These are phyloP conservation scores for Tragelaphus buxtoni DNA, from an alignment of 2,113 vertebrate species.

Conservation along the genomic window DNA sequence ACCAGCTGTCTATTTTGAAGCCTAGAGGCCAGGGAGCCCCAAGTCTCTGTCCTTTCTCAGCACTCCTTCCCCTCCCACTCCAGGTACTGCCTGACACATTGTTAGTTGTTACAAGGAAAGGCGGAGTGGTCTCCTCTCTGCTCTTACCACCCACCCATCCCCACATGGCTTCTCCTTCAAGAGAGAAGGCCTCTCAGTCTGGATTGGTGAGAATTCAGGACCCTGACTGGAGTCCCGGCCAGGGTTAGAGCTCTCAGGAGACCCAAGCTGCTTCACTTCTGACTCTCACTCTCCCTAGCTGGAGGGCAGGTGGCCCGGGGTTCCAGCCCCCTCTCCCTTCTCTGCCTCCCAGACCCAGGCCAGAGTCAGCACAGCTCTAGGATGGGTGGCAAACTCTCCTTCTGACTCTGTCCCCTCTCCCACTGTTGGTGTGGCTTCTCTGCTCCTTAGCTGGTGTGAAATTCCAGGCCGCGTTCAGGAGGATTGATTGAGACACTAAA, in stretches of 20 bases:
- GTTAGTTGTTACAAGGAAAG: not conserved
- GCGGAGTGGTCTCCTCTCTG: not conserved
- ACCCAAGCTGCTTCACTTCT: not conserved
- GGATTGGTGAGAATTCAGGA: not conserved
- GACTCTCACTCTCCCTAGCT: not conserved
- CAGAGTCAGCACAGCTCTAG: not conserved
- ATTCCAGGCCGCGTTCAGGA: not conserved
- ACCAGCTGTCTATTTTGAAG: not conserved
- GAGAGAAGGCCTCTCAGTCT: not conserved
- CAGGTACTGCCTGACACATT: not conserved
- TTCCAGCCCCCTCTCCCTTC: not conserved
- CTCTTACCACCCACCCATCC: not conserved
- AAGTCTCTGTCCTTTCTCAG: not conserved
- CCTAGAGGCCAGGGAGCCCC: not conserved
- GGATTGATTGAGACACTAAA: not conserved
- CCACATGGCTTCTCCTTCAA: not conserved
- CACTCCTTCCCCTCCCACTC: not conserved
- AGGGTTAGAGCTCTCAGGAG: not conserved
- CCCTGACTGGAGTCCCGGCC: not conserved
- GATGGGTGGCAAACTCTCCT: not conserved
- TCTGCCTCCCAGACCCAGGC: not conserved
- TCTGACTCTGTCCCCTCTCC: not conserved
- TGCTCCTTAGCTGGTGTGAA: not conserved
- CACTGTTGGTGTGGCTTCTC: not conserved
- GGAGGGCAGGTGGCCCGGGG: not conserved